phyloP scores from a whole-genome alignment of 2,888 invertebrate genomes.

The Bombylius discolor region DNA sequence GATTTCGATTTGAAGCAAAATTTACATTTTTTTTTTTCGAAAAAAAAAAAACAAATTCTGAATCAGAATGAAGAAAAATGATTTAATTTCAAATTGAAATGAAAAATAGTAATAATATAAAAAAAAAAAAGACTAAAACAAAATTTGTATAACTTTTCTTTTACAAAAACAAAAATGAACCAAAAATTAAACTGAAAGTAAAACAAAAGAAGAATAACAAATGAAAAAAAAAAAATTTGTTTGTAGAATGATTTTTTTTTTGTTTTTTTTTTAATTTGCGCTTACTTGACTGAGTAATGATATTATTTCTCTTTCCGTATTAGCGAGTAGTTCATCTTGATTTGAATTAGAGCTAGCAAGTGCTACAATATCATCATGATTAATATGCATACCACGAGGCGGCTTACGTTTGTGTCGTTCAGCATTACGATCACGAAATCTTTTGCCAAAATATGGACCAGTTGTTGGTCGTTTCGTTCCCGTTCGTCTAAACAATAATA shows the following conservation, averaged over 20 bases:
- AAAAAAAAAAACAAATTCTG: too few relatives aligned
- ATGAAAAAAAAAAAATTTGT: background rate
- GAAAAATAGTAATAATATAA: too few relatives aligned
- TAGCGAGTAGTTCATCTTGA: constrained; percentile 68
- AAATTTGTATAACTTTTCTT: too few relatives aligned
- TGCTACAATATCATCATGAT: constrained; percentile 89
- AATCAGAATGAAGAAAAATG: too few relatives aligned
- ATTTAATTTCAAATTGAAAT: too few relatives aligned
- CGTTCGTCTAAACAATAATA: constrained; percentile 48
- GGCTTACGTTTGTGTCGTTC: constrained; percentile 66
- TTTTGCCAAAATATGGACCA: constrained; percentile 42
- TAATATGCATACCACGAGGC: constrained; percentile 94
- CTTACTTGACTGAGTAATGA: constrained; percentile 93
- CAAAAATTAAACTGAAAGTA: too few relatives aligned
- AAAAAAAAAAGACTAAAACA: too few relatives aligned
- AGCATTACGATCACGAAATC: constrained; percentile 31
- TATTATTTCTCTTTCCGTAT: constrained; percentile 87
- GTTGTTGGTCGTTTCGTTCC: constrained; percentile 68
- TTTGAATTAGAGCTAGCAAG: constrained; percentile 49
- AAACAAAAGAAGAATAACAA: too few relatives aligned
- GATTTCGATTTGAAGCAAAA: too few relatives aligned
- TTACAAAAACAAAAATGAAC: too few relatives aligned
- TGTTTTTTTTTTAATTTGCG: background rate
- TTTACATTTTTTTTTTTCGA: too few relatives aligned
- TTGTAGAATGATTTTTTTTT: too few relatives aligned